Evolutionary conservation across 2,113 vertebrate genomes (phyloP).

Genomic region (Ariopsis seemanni): DNA sequence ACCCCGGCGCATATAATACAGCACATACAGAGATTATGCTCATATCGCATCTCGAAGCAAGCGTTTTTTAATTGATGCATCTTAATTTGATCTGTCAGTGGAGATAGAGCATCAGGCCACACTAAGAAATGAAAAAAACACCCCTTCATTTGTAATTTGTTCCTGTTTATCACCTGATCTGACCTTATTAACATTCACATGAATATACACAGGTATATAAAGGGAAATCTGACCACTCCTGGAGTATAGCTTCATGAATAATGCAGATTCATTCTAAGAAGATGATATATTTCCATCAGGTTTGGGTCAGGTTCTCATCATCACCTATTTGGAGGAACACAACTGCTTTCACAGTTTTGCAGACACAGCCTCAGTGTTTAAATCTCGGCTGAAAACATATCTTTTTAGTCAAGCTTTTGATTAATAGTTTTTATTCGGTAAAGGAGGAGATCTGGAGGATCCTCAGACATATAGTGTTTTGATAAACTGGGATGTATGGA

Average conservation of each 20-base stretch:
- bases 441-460: no score
- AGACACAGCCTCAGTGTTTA: no score
- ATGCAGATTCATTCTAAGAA: constrained; percentile 40
- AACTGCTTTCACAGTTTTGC: background rate
- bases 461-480: no score
- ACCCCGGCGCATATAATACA: constrained; percentile 27
- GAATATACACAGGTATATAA: constrained; percentile 46
- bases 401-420: no score
- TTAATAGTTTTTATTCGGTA: no score
- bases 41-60: constrained; percentile 15
- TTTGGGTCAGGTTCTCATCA: constrained; percentile 36
- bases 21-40: constrained; percentile 36
- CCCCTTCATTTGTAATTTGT: constrained; percentile 32
- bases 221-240: constrained; percentile 21
- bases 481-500: no score
- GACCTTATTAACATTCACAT: constrained; percentile 52
- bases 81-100: constrained; percentile 42
- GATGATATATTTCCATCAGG: constrained; percentile 47
- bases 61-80: constrained; percentile 19
- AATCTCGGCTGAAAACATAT: no score
- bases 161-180: constrained; percentile 50
- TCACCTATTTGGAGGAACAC: constrained; percentile 26
- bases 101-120: background rate
- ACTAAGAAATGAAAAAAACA: constrained; percentile 32
- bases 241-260: constrained; percentile 37